Conservation (phyloP, 2,113 vertebrate genomes). For the Odocoileus hemionus region DNA sequence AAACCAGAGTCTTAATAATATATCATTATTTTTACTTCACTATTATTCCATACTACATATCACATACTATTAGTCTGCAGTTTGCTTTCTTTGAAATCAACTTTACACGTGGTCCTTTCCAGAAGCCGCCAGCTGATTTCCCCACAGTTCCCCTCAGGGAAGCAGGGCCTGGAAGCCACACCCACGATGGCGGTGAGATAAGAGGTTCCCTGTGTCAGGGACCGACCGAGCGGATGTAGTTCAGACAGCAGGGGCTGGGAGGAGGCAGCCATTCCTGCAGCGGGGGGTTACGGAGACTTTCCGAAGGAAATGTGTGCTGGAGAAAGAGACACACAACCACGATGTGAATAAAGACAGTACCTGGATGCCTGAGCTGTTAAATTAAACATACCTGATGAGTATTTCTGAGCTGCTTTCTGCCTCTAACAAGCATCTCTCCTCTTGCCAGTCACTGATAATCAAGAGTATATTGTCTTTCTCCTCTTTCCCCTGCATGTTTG, state of each 20-base stretch:
- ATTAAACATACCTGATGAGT: background rate
- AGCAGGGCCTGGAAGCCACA: no score
- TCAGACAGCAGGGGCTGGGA: rapidly evolving
- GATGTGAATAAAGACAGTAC: background rate
- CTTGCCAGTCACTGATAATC: background rate
- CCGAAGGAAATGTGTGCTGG: background rate
- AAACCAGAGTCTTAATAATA: background rate
- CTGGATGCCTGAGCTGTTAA: background rate
- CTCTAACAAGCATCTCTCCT: no score
- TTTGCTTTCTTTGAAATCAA: background rate
- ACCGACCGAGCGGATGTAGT: rapidly evolving
- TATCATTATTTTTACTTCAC: background rate
- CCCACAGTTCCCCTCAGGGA: background rate
- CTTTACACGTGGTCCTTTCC: background rate
- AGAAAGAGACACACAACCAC: background rate
- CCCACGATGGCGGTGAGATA: background rate
- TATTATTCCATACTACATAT: background rate
- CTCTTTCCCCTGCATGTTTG: background rate
- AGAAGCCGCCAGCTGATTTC: background rate
- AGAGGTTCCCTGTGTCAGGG: background rate
- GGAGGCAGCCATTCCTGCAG: background rate
- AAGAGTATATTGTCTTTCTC: background rate
- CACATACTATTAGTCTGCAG: background rate
- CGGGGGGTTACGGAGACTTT: background rate
- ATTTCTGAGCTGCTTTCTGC: background rate